A percentile compares a stretch with the other conserved stretches of the same genome.
Evolutionary conservation across 2,888 invertebrate genomes (phyloP).

Genomic region (Coleophora flavipennella): DNA sequence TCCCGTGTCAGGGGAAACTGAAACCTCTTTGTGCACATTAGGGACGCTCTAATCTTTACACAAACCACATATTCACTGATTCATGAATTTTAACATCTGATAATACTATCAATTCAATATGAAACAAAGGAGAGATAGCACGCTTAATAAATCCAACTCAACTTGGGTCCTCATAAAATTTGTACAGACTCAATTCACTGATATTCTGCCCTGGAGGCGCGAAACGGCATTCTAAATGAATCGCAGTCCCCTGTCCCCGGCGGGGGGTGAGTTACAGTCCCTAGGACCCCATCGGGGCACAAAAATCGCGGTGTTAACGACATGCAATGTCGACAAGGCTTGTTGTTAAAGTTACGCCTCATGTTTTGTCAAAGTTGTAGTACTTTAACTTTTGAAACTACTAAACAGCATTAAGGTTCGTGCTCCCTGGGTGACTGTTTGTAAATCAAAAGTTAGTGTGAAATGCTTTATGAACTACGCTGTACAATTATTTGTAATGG

Average conservation of each 20-base stretch:
- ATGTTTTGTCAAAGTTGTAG: constrained; percentile 3
- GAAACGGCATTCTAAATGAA: constrained; percentile 5
- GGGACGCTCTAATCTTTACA: too few relatives aligned
- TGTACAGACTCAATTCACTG: not conserved
- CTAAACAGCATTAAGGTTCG: constrained; percentile 5
- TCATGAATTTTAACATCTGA: too few relatives aligned
- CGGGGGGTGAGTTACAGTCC: too few relatives aligned
- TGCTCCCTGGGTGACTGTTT: constrained; percentile 7
- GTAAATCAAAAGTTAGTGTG: constrained; percentile 4
- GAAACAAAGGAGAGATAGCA: too few relatives aligned
- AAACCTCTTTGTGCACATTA: too few relatives aligned
- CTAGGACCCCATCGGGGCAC: too few relatives aligned
- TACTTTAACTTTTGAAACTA: constrained; percentile 1
- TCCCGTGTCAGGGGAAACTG: too few relatives aligned
- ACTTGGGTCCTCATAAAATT: constrained; percentile 1
- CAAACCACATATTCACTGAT: too few relatives aligned
- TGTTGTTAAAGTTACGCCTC: not conserved
- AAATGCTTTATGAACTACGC: not conserved
- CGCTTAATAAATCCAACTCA: too few relatives aligned
- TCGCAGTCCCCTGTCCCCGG: not conserved
- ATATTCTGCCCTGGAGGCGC: constrained; percentile 3
- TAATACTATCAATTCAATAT: too few relatives aligned
- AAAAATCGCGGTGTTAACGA: too few relatives aligned
- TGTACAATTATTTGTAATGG: too few relatives aligned
- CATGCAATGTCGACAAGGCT: not conserved